phyloP scores from a whole-genome alignment of 2,113 vertebrate genomes.

The Sardina pilchardus region DNA sequence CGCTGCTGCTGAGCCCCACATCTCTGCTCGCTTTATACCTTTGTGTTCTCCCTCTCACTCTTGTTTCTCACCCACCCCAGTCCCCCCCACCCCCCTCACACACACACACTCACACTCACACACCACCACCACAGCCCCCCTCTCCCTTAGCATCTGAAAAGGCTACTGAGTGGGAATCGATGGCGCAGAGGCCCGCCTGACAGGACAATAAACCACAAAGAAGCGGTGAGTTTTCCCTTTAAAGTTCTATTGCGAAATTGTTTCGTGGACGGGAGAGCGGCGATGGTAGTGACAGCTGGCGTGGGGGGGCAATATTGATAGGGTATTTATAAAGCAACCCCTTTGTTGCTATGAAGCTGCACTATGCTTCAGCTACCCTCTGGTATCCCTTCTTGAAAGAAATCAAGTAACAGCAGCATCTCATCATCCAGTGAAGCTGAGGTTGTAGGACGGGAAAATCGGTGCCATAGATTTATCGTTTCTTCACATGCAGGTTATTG shows the following conservation, averaged over 20 bases:
- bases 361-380: slow-evolving; percentile 54
- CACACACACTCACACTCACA: slow-evolving; percentile 40
- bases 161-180: slow-evolving; percentile 78
- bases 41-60: slow-evolving; percentile 73
- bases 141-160: slow-evolving; percentile 78
- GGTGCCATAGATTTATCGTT: slow-evolving; percentile 12
- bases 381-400: slow-evolving; percentile 47
- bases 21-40: slow-evolving; percentile 60
- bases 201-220: slow-evolving; percentile 83
- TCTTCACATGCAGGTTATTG: background rate
- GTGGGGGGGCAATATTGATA: slow-evolving; percentile 53
- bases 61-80: slow-evolving; percentile 70
- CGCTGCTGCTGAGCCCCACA: slow-evolving; percentile 43
- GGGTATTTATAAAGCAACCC: slow-evolving; percentile 60
- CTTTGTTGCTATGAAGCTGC: slow-evolving; percentile 72
- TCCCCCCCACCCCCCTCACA: slow-evolving; percentile 47
- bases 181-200: slow-evolving; percentile 81
- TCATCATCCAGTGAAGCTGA: slow-evolving; percentile 15
- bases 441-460: background rate
- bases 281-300: slow-evolving; percentile 40
- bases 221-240: slow-evolving; percentile 75
- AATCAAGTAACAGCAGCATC: slow-evolving; percentile 34
- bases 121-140: slow-evolving; percentile 46
- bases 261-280: slow-evolving; percentile 48
- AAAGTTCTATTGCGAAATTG: slow-evolving; percentile 59